phyloP scores from a whole-genome alignment of 2,797 vertebrate species.

The Salarias fasciatus region DNA sequence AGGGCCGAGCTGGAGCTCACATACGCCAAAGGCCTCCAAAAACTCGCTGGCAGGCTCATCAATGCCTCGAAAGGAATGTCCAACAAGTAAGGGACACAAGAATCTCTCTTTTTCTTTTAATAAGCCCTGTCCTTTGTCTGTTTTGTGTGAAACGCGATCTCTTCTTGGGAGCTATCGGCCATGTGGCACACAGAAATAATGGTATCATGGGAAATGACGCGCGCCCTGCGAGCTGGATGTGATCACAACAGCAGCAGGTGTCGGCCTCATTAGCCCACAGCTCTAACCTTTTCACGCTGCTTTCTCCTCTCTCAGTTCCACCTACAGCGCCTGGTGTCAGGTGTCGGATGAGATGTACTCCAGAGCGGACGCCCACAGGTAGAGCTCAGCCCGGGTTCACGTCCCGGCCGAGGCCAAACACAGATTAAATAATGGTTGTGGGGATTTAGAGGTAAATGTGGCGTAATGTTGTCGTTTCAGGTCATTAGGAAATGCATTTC shows the following conservation, averaged over 20 bases:
- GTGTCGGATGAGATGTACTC: slow-evolving; percentile 89
- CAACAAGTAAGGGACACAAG: slow-evolving; percentile 84
- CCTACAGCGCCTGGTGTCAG: slow-evolving; percentile 85
- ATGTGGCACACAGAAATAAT: slow-evolving; percentile 28
- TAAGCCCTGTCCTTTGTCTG: slow-evolving; percentile 17
- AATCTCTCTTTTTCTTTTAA: too few species aligned
- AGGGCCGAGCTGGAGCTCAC: slow-evolving; percentile 88
- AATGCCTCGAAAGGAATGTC: slow-evolving; percentile 84
- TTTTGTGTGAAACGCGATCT: slow-evolving; percentile 33
- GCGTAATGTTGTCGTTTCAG: slow-evolving; percentile 67
- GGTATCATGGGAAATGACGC: slow-evolving; percentile 31
- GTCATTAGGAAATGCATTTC: slow-evolving; percentile 87
- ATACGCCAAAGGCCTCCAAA: slow-evolving; percentile 89
- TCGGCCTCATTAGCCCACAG: slow-evolving; percentile 46
- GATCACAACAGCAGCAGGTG: slow-evolving; percentile 60
- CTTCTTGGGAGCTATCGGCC: slow-evolving; percentile 15
- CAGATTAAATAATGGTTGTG: slow-evolving; percentile 4
- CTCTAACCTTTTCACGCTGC: slow-evolving; percentile 66
- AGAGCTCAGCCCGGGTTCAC: slow-evolving; percentile 40
- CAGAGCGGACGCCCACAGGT: slow-evolving; percentile 88
- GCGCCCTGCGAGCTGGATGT: slow-evolving; percentile 22
- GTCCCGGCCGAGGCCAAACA: slow-evolving; percentile 7
- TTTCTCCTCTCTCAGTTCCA: slow-evolving; percentile 80
- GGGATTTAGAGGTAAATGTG: slow-evolving; percentile 3
- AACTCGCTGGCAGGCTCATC: slow-evolving; percentile 85